These are phyloP conservation scores for Coregonus suidteri DNA, from an alignment of 2,797 vertebrate genomes.

Conservation along the genomic window DNA sequence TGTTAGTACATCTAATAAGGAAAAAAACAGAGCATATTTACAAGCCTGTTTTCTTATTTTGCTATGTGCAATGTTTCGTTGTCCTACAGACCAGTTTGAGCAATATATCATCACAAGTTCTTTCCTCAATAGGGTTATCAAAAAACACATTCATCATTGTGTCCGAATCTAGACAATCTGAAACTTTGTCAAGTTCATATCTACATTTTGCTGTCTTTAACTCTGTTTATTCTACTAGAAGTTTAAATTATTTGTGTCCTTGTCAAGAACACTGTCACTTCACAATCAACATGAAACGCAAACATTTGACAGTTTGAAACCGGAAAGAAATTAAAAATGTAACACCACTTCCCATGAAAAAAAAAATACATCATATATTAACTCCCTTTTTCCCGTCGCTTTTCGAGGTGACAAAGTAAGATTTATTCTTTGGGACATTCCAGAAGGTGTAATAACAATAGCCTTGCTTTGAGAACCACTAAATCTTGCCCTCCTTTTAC, in stretches of 20 bases:
- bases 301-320: constrained; percentile 25
- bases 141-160: not conserved
- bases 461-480: constrained; percentile 37
- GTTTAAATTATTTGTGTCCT: not conserved
- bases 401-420: constrained; percentile 22
- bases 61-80: not conserved
- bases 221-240: not conserved
- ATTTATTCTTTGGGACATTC: constrained; percentile 42
- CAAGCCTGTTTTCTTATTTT: not conserved
- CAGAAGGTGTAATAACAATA: constrained; percentile 32
- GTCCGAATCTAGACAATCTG: not conserved
- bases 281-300: constrained; percentile 1
- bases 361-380: constrained; percentile 29
- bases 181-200: not conserved
- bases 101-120: not conserved
- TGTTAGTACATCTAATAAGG: not conserved
- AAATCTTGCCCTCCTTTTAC: constrained; percentile 44
- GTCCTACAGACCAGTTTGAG: not conserved
- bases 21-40: too few relatives aligned
- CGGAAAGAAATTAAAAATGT: constrained; percentile 17
- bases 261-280: not conserved
- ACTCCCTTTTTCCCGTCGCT: not conserved
- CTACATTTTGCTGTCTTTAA: not conserved
- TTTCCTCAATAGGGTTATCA: not conserved
- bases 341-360: constrained; percentile 29